Evolutionary conservation across 1,140 invertebrate species (phyloP).

Genomic region (Colletes gigas): DNA sequence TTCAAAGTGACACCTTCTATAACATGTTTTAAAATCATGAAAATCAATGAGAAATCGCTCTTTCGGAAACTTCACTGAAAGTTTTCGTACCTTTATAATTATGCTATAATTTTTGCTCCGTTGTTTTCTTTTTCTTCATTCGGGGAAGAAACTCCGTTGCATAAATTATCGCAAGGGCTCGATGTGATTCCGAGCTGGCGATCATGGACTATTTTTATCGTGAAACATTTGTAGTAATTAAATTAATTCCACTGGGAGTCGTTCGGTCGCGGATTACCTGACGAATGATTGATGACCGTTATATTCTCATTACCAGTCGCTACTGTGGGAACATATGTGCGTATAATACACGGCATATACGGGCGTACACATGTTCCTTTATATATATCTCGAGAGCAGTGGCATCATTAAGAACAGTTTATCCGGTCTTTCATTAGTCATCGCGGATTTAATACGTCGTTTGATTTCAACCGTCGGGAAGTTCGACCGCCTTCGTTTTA

Average conservation of each 20-base stretch:
- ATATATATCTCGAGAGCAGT: conserved; percentile 28
- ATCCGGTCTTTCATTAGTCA: conserved; percentile 67
- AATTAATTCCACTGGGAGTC: conserved; percentile 63
- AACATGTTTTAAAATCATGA: no score
- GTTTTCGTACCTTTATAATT: no score
- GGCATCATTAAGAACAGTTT: conserved; percentile 67
- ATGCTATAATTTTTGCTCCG: no score
- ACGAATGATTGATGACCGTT: conserved; percentile 69
- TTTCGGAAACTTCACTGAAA: no score
- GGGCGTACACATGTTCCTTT: conserved; percentile 12
- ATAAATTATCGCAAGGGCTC: conserved; percentile 13
- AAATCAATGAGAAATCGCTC: no score
- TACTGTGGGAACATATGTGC: conserved; percentile 68
- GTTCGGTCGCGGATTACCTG: conserved; percentile 55
- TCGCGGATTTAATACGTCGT: conserved; percentile 63
- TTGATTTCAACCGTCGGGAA: conserved; percentile 51
- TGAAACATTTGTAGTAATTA: conserved; percentile 64
- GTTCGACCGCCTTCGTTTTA: conserved; percentile 7
- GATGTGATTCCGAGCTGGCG: conserved; percentile 10
- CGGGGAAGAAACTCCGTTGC: not conserved
- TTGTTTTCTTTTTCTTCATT: not conserved
- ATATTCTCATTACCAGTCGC: conserved; percentile 61
- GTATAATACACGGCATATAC: conserved; percentile 31
- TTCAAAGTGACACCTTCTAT: no score
- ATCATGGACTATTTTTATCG: conserved; percentile 49